A percentile compares a stretch with the other conserved stretches of the same genome.
These are phyloP conservation scores for Podargus strigoides DNA, from an alignment of 2,797 vertebrate genomes.

Conservation along the genomic window DNA sequence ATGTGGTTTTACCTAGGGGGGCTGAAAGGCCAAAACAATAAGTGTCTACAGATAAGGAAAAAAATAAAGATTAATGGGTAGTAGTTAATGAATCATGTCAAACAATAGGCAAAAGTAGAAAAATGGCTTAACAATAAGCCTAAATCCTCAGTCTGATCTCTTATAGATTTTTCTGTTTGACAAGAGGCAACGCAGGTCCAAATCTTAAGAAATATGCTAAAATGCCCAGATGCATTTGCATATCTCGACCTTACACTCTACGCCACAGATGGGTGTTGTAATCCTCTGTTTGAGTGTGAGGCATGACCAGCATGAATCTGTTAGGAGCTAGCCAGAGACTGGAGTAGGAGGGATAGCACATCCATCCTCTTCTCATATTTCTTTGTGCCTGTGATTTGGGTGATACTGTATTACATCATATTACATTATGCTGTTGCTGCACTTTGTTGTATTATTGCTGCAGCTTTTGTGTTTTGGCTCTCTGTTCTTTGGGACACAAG, in stretches of 20 bases:
- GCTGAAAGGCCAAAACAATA: not conserved
- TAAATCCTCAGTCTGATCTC: not conserved
- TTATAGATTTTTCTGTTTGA: not conserved
- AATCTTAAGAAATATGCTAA: not conserved
- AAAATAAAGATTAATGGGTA: not conserved
- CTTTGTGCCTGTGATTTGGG: not conserved
- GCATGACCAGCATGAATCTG: not conserved
- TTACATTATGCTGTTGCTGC: not conserved
- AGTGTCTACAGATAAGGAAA: not conserved
- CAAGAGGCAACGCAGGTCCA: not conserved
- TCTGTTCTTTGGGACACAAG: not conserved
- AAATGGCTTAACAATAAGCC: not conserved
- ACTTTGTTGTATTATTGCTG: not conserved
- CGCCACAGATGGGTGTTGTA: not conserved
- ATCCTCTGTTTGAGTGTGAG: not conserved
- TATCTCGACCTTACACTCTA: not conserved
- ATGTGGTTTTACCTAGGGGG: not conserved
- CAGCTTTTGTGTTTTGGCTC: not conserved
- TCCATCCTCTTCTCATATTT: not conserved
- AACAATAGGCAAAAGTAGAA: not conserved
- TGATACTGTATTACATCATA: not conserved
- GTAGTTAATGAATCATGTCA: not conserved
- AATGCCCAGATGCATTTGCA: not conserved
- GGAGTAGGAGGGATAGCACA: not conserved
- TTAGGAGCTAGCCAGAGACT: not conserved